Conservation (phyloP, 2,888 invertebrate species). For the Drosophila rellima region DNA sequence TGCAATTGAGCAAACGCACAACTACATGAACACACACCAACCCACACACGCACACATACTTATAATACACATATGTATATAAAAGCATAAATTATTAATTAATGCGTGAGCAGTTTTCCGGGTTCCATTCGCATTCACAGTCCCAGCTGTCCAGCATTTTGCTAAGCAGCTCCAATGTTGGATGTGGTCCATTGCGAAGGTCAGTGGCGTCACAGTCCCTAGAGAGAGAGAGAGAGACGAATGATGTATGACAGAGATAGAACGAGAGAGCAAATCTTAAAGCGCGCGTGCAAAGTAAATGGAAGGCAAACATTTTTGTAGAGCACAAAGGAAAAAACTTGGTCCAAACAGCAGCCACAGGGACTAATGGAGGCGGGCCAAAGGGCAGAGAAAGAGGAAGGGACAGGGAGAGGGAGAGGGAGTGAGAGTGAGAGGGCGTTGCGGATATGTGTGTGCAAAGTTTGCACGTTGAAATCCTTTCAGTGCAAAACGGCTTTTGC, state of each 20-base stretch:
- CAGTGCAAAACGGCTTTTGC: constrained; percentile 72
- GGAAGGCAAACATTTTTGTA: constrained; percentile 72
- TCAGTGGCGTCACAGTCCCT: constrained; percentile 36
- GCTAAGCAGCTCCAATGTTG: constrained; percentile 34
- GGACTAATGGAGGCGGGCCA: constrained; percentile 11
- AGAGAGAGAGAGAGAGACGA: constrained; percentile 5
- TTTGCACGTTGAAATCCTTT: constrained; percentile 69
- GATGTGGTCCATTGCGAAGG: constrained; percentile 48
- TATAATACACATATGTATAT: constrained; percentile 6
- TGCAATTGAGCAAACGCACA: constrained; percentile 54
- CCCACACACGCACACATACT: constrained; percentile 1
- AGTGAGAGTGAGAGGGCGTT: not conserved
- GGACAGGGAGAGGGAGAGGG: not conserved
- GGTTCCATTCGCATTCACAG: not conserved
- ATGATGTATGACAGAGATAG: not conserved
- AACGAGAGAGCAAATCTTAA: constrained; percentile 41
- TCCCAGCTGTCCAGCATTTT: constrained; percentile 35
- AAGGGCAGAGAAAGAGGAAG: not conserved
- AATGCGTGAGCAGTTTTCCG: constrained; percentile 73
- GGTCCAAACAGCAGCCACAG: constrained; percentile 33
- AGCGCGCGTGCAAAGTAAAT: constrained; percentile 70
- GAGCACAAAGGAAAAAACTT: constrained; percentile 62
- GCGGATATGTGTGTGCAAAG: constrained; percentile 58
- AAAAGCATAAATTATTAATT: constrained; percentile 72
- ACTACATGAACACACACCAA: constrained; percentile 12